Evolutionary conservation across 2,888 invertebrate genomes (phyloP).

Genomic region (Amorpha juglandis): DNA sequence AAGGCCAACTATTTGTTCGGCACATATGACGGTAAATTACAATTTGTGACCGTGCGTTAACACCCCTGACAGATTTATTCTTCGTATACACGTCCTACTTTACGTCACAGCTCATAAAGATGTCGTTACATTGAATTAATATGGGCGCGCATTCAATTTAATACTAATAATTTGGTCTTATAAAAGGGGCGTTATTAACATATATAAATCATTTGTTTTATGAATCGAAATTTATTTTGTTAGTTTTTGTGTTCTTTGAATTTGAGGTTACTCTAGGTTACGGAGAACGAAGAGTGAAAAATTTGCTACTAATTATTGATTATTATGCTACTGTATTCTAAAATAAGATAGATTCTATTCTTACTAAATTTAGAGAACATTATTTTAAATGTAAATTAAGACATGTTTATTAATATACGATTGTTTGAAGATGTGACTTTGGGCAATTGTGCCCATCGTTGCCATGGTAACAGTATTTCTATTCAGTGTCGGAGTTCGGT

Average conservation of each 20-base stretch:
- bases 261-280: background rate
- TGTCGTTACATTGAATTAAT: slow-evolving; percentile 76
- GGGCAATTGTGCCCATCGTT: background rate
- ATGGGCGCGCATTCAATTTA: slow-evolving; percentile 66
- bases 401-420: no score
- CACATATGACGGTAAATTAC: slow-evolving; percentile 72
- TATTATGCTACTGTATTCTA: no score
- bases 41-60: slow-evolving; percentile 77
- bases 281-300: no score
- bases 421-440: background rate
- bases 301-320: background rate
- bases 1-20: slow-evolving; percentile 55
- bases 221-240: background rate
- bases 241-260: slow-evolving; percentile 6
- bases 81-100: slow-evolving; percentile 73
- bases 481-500: slow-evolving; percentile 11
- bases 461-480: slow-evolving; percentile 18
- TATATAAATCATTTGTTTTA: slow-evolving; percentile 20
- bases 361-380: no score
- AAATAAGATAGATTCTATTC: no score
- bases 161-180: slow-evolving; percentile 61
- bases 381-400: no score
- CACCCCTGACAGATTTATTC: slow-evolving; percentile 76
- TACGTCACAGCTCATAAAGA: slow-evolving; percentile 79
- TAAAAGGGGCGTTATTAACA: slow-evolving; percentile 22